These are phyloP conservation scores for Amia ocellicauda DNA, from an alignment of 2,113 vertebrate species.

Conservation along the genomic window DNA sequence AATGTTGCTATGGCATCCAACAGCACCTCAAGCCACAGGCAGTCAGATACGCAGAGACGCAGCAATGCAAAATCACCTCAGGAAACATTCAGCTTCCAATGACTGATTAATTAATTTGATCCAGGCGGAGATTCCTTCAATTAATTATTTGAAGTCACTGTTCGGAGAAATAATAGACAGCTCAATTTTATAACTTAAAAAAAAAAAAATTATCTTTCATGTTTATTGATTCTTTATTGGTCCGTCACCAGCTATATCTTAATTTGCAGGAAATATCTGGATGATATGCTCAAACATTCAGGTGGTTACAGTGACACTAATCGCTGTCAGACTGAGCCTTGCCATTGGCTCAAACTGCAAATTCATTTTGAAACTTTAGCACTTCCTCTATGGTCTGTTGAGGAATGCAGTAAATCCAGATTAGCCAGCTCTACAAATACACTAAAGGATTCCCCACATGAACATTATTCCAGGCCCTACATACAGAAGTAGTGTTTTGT, in stretches of 20 bases:
- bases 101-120: constrained; percentile 28
- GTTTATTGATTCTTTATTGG: no score
- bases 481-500: no score
- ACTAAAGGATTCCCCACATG: background rate
- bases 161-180: no score
- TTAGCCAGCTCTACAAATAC: constrained; percentile 37
- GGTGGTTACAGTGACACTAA: no score
- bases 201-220: no score
- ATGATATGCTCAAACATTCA: no score
- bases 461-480: no score
- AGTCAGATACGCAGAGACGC: constrained; percentile 10
- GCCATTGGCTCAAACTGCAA: no score
- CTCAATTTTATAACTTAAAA: no score
- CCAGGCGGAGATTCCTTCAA: constrained; percentile 22
- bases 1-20: constrained; percentile 25
- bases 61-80: background rate
- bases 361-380: constrained; percentile 20
- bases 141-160: background rate
- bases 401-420: constrained; percentile 60
- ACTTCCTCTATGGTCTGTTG: constrained; percentile 54
- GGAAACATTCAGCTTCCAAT: constrained; percentile 12
- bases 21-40: constrained; percentile 10
- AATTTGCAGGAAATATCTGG: no score
- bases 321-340: no score
- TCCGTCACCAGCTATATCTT: no score